These are phyloP conservation scores for Listrodromus nycthemerus DNA, from an alignment of 2,888 invertebrate species.

Conservation along the genomic window DNA sequence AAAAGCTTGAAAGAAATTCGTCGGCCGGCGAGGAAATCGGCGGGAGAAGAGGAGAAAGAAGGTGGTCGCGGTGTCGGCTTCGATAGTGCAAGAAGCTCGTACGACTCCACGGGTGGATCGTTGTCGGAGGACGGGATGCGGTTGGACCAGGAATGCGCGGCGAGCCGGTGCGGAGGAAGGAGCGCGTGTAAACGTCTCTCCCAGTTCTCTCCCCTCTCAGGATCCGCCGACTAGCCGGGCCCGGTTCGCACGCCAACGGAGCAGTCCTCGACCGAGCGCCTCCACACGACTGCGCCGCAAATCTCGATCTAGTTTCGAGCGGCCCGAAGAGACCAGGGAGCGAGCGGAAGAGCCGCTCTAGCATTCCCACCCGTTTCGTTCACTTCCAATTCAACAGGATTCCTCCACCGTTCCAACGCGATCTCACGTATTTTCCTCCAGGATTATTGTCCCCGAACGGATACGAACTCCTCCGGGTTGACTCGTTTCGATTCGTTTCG, in stretches of 20 bases:
- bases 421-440: slow-evolving; percentile 42
- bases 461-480: not conserved
- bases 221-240: slow-evolving; percentile 11
- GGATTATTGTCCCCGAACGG: not conserved
- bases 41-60: slow-evolving; percentile 29
- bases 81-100: slow-evolving; percentile 64
- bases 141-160: slow-evolving; percentile 74
- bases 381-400: slow-evolving; percentile 60
- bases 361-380: slow-evolving; percentile 62
- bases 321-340: not conserved
- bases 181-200: slow-evolving; percentile 65
- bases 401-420: slow-evolving; percentile 54
- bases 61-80: slow-evolving; percentile 60
- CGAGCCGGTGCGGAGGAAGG: slow-evolving; percentile 50
- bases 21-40: slow-evolving; percentile 26
- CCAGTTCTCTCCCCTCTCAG: slow-evolving; percentile 53
- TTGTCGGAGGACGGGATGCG: slow-evolving; percentile 73
- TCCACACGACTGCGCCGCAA: slow-evolving; percentile 33
- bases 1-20: slow-evolving; percentile 63
- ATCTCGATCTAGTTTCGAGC: slow-evolving; percentile 67
- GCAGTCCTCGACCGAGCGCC: not conserved
- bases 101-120: slow-evolving; percentile 64
- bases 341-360: slow-evolving; percentile 24
- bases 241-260: slow-evolving; percentile 44
- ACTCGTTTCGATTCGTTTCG: slow-evolving; percentile 37